phyloP scores from a whole-genome alignment of 2,797 vertebrate species.

The Oreortyx pictus region DNA sequence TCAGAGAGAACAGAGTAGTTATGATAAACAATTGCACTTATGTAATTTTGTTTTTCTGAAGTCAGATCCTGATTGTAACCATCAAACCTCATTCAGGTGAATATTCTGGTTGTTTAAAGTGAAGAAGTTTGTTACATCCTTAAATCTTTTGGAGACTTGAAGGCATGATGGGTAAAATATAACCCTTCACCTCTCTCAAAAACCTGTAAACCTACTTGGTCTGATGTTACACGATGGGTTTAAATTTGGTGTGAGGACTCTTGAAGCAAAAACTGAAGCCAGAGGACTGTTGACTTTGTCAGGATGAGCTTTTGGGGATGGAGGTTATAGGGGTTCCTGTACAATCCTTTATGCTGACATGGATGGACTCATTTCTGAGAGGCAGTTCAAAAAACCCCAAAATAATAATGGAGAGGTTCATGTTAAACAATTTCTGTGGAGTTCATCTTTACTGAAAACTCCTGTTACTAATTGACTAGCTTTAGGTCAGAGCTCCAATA shows the following conservation, averaged over 20 bases:
- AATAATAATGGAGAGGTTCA: too few species aligned
- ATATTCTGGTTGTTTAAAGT: neutral
- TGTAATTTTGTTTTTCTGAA: neutral
- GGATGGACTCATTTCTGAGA: too few species aligned
- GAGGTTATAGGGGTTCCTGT: too few species aligned
- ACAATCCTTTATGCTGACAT: too few species aligned
- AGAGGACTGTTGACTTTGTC: neutral
- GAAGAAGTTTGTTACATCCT: neutral
- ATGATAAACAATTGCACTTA: neutral
- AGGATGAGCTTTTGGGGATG: too few species aligned
- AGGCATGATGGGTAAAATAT: neutral
- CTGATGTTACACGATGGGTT: neutral
- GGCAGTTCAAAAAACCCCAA: too few species aligned
- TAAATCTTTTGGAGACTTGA: neutral
- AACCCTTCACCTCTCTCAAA: neutral
- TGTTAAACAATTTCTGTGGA: too few species aligned
- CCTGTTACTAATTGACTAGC: neutral
- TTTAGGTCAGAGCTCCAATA: neutral
- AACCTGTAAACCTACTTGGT: neutral
- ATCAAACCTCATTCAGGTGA: neutral
- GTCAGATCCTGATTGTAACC: neutral
- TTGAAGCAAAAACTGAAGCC: neutral
- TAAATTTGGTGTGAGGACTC: neutral
- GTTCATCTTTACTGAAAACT: neutral
- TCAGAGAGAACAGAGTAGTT: neutral